Conservation (phyloP, 1,140 invertebrate species). For the Aleiodes sp. region DNA sequence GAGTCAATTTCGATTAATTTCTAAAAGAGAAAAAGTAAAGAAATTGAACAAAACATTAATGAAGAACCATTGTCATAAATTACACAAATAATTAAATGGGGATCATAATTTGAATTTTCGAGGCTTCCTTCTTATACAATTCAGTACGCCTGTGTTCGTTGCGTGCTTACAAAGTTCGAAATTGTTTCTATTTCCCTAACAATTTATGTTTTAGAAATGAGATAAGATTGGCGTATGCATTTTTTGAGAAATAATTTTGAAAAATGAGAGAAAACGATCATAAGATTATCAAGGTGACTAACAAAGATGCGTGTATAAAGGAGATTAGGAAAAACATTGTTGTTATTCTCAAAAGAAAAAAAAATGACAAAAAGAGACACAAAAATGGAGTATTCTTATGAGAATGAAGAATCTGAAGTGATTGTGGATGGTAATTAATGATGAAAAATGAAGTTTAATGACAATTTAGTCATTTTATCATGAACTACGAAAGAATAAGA, state of each 20-base stretch:
- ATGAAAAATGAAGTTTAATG: neutral
- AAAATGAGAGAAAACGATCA: neutral
- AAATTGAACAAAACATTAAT: constrained; percentile 19
- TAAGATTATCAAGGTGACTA: neutral
- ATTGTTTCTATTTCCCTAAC: constrained; percentile 50
- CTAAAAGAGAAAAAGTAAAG: neutral
- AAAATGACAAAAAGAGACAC: constrained; percentile 21
- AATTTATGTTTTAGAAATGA: constrained; percentile 29
- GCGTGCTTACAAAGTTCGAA: constrained; percentile 54
- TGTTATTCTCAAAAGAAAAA: too few species aligned
- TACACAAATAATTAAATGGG: constrained; percentile 1
- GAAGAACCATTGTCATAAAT: neutral
- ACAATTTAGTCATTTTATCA: constrained; percentile 21
- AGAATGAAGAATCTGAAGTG: constrained; percentile 11
- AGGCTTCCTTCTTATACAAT: constrained; percentile 5
- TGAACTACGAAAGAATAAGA: constrained; percentile 28
- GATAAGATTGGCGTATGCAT: constrained; percentile 23
- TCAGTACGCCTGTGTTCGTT: constrained; percentile 38
- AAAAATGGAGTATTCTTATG: neutral
- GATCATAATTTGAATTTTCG: constrained; percentile 24
- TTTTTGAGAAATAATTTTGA: neutral
- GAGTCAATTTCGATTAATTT: constrained; percentile 37
- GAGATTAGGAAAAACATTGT: constrained; percentile 23
- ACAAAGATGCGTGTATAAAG: constrained; percentile 19
- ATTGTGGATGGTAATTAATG: neutral